Percentiles rank a stretch among this genome's conserved stretches.
Conservation (phyloP, 1,140 invertebrate species). For the Teleogryllus occipitalis region DNA sequence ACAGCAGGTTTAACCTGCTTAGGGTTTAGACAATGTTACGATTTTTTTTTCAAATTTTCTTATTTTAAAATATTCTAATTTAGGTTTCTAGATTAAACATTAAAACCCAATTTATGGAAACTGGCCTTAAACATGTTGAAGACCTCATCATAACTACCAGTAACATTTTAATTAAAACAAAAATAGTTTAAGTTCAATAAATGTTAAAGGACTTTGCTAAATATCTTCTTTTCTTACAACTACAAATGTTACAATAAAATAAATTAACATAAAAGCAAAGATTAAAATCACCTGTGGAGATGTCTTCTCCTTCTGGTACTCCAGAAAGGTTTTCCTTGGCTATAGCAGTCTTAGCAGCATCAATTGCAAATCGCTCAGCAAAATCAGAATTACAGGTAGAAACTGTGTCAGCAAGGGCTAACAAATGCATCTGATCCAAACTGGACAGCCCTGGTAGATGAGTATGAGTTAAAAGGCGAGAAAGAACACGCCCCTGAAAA, state of each 20-base stretch:
- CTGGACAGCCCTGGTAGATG: slow-evolving; percentile 94
- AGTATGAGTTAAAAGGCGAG: slow-evolving; percentile 86
- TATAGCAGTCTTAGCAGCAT: slow-evolving; percentile 60
- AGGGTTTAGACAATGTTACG: too few relatives aligned
- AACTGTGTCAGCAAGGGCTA: slow-evolving; percentile 95
- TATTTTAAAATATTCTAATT: too few relatives aligned
- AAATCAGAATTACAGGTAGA: slow-evolving; percentile 85
- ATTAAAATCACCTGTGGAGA: slow-evolving; percentile 36
- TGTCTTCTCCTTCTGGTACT: slow-evolving; percentile 51
- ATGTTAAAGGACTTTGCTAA: too few relatives aligned
- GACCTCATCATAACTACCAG: neutral
- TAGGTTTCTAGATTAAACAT: too few relatives aligned
- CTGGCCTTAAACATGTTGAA: too few relatives aligned
- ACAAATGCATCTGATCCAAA: slow-evolving; percentile 97
- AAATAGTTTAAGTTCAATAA: too few relatives aligned
- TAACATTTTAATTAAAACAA: neutral
- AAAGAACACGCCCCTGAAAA: slow-evolving; percentile 57
- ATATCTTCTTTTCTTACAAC: too few relatives aligned
- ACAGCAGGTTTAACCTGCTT: too few relatives aligned
- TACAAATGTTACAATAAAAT: too few relatives aligned
- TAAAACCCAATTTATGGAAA: too few relatives aligned
- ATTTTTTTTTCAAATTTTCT: too few relatives aligned
- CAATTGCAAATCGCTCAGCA: slow-evolving; percentile 71
- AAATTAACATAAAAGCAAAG: too few relatives aligned
- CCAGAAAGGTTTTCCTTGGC: slow-evolving; percentile 60